phyloP scores from a whole-genome alignment of 2,888 invertebrate species.

The Xylota sylvarum region DNA sequence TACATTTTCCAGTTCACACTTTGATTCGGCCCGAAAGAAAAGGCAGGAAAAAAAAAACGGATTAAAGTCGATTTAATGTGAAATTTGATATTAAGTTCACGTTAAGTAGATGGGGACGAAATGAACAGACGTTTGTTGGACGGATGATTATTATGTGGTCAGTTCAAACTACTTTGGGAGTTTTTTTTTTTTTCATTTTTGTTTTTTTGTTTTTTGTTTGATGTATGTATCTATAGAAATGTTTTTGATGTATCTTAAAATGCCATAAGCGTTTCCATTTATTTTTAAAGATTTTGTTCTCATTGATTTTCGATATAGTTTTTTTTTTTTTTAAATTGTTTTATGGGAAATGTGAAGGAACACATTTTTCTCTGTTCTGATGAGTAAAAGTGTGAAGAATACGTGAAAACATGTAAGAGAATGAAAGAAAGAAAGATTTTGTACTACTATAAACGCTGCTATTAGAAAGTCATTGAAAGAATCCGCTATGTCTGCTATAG shows the following conservation, averaged over 20 bases:
- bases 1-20: conserved; percentile 76
- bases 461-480: too few relatives aligned
- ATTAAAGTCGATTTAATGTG: conserved; percentile 76
- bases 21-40: conserved; percentile 66
- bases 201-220: conserved; percentile 44
- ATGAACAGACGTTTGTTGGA: conserved; percentile 62
- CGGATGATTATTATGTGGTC: conserved; percentile 73
- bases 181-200: conserved; percentile 42
- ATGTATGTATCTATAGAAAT: conserved; percentile 54
- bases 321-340: background rate
- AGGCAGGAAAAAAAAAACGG: conserved; percentile 34
- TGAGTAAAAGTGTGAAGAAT: conserved; percentile 17
- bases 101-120: conserved; percentile 69
- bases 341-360: background rate
- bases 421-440: background rate
- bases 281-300: background rate
- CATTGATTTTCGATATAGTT: conserved; percentile 13
- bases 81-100: conserved; percentile 77
- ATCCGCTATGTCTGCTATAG: too few relatives aligned
- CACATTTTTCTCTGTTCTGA: background rate
- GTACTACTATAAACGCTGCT: background rate
- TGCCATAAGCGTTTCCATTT: conserved; percentile 69
- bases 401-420: background rate
- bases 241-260: conserved; percentile 59
- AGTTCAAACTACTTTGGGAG: conserved; percentile 59